Conservation (phyloP, 2,113 vertebrate genomes). For the Terrapene triunguis region DNA sequence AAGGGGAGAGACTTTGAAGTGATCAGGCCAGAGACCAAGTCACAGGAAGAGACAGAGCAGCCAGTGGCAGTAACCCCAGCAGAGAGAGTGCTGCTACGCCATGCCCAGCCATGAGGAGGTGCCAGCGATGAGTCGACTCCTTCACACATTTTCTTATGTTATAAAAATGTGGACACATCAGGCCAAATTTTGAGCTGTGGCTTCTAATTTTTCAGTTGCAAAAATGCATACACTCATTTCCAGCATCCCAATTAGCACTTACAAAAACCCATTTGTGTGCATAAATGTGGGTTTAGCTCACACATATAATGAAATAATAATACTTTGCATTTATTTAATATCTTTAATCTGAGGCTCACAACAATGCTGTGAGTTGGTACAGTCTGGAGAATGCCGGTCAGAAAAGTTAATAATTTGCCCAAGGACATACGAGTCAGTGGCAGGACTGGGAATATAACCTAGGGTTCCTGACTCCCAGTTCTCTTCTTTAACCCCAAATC, state of each 20-base stretch:
- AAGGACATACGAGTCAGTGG: not conserved
- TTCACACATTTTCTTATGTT: not conserved
- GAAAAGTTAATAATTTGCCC: not conserved
- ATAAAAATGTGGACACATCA: not conserved
- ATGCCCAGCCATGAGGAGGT: too few relatives aligned
- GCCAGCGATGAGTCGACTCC: too few relatives aligned
- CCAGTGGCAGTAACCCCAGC: too few relatives aligned
- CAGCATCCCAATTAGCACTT: not conserved
- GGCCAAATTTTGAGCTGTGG: not conserved
- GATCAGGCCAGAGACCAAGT: too few relatives aligned
- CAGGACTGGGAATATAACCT: not conserved
- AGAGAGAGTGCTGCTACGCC: too few relatives aligned
- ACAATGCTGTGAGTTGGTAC: not conserved
- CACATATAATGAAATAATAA: not conserved
- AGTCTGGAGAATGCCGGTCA: not conserved
- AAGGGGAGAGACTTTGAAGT: too few relatives aligned
- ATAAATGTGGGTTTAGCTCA: not conserved
- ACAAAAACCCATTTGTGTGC: too few relatives aligned
- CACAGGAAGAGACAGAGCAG: too few relatives aligned
- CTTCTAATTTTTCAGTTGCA: not conserved
- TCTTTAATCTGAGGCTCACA: not conserved
- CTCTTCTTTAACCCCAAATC: not conserved
- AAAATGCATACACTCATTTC: not conserved
- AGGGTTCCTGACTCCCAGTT: not conserved
- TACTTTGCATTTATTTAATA: not conserved